Evolutionary conservation across 2,113 vertebrate species (phyloP).

Genomic region (Urocitellus parryii): DNA sequence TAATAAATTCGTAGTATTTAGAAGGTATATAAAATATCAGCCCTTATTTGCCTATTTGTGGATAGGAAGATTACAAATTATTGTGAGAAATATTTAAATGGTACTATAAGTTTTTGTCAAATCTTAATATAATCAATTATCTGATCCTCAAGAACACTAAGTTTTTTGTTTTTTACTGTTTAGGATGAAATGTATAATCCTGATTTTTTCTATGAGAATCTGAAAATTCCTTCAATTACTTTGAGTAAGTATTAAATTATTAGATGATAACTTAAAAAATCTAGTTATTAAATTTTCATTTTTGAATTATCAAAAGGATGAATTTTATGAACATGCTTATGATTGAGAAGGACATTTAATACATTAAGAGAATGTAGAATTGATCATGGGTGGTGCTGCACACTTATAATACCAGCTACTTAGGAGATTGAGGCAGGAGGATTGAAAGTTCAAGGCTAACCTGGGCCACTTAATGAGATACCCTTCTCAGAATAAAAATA

Average conservation of each 20-base stretch:
- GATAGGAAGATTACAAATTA: neutral
- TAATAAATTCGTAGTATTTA: neutral
- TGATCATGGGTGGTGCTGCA: neutral
- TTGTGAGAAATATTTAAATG: slow-evolving; percentile 20
- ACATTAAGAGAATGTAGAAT: neutral
- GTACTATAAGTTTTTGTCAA: neutral
- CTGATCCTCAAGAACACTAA: slow-evolving; percentile 25
- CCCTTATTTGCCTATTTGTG: neutral
- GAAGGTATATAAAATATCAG: neutral
- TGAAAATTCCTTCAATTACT: slow-evolving; percentile 86
- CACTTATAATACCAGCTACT: neutral
- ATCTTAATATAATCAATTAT: slow-evolving; percentile 23
- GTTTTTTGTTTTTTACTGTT: slow-evolving; percentile 9
- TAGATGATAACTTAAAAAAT: slow-evolving; percentile 44
- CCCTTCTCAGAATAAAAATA: neutral
- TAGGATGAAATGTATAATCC: slow-evolving; percentile 92
- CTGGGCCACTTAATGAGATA: neutral
- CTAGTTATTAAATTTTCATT: slow-evolving; percentile 14
- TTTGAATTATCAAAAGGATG: slow-evolving; percentile 29
- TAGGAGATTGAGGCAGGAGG: neutral
- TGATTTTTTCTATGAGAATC: slow-evolving; percentile 91
- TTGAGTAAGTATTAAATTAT: slow-evolving; percentile 90
- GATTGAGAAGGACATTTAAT: slow-evolving; percentile 11
- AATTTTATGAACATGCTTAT: slow-evolving; percentile 10
- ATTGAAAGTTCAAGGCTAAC: neutral